Percentiles rank a stretch among this genome's conserved stretches.
Evolutionary conservation across 2,888 invertebrate species (phyloP).

Genomic region (Atethmia centrago): DNA sequence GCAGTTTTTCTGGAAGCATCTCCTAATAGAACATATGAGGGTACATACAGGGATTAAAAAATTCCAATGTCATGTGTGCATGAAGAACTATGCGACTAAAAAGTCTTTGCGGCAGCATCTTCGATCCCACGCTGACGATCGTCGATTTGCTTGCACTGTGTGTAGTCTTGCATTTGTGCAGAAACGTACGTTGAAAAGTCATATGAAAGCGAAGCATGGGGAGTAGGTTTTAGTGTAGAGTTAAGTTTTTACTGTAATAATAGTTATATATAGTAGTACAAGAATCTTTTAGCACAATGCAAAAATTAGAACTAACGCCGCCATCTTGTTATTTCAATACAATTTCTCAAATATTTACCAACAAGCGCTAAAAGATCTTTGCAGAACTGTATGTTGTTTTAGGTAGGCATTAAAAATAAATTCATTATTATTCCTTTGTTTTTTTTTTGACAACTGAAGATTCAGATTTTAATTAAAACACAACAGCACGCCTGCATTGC

Average conservation of each 20-base stretch:
- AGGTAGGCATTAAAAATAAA: not conserved
- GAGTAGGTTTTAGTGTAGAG: conserved; percentile 12
- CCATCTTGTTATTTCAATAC: not conserved
- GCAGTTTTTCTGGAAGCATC: conserved; percentile 75
- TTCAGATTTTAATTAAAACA: not conserved
- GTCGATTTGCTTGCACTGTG: conserved; percentile 59
- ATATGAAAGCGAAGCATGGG: conserved; percentile 75
- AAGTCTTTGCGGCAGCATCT: conserved; percentile 80
- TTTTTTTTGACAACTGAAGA: not conserved
- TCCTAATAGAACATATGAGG: conserved; percentile 76
- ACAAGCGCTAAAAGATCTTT: not conserved
- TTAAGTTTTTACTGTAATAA: conserved; percentile 8
- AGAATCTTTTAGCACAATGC: too few relatives aligned
- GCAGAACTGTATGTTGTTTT: not conserved
- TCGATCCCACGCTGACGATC: conserved; percentile 68
- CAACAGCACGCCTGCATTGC: not conserved
- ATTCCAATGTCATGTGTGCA: conserved; percentile 77
- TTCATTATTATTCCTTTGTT: too few relatives aligned
- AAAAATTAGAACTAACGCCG: not conserved
- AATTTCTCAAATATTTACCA: too few relatives aligned
- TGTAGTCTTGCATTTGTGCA: conserved; percentile 69
- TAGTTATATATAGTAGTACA: too few relatives aligned
- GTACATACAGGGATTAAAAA: conserved; percentile 77
- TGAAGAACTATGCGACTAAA: conserved; percentile 75
- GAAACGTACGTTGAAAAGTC: conserved; percentile 77